A percentile compares a stretch with the other conserved stretches of the same genome.
Conservation (phyloP, 2,888 invertebrate genomes). For the Strigamia crassipes region DNA sequence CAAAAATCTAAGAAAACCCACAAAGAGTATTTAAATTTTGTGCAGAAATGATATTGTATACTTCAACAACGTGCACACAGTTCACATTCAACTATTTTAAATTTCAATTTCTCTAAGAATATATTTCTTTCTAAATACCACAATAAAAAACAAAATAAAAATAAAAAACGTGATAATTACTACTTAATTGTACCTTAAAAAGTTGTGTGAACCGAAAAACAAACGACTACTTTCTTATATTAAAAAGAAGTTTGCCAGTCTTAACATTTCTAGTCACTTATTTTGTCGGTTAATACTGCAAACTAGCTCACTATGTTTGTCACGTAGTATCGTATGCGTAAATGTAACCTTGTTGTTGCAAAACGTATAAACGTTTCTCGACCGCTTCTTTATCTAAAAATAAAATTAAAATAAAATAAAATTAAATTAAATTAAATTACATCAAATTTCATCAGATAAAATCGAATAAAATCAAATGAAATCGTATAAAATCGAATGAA, state of each 20-base stretch:
- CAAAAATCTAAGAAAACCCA: not conserved
- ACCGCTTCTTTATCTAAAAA: slow-evolving; percentile 92
- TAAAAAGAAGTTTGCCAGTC: not conserved
- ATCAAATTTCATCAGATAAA: no score
- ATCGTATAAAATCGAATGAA: no score
- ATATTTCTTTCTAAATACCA: not conserved
- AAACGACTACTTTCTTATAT: not conserved
- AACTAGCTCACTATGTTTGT: slow-evolving; percentile 52
- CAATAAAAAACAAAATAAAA: not conserved
- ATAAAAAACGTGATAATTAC: not conserved
- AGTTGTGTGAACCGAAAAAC: not conserved
- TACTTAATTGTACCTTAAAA: not conserved
- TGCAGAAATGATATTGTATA: not conserved
- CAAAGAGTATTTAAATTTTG: slow-evolving; percentile 10
- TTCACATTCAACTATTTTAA: not conserved
- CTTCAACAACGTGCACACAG: not conserved
- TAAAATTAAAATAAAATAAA: slow-evolving; percentile 23
- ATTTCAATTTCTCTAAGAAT: not conserved
- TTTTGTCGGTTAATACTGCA: not conserved
- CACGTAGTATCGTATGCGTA: slow-evolving; percentile 59
- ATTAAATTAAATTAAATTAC: not conserved
- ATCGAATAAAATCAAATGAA: no score
- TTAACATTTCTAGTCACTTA: not conserved
- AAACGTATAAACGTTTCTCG: slow-evolving; percentile 84
- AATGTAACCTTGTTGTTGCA: slow-evolving; percentile 78